phyloP scores from a whole-genome alignment of 2,888 invertebrate genomes.

The Eristalis intricaria region DNA sequence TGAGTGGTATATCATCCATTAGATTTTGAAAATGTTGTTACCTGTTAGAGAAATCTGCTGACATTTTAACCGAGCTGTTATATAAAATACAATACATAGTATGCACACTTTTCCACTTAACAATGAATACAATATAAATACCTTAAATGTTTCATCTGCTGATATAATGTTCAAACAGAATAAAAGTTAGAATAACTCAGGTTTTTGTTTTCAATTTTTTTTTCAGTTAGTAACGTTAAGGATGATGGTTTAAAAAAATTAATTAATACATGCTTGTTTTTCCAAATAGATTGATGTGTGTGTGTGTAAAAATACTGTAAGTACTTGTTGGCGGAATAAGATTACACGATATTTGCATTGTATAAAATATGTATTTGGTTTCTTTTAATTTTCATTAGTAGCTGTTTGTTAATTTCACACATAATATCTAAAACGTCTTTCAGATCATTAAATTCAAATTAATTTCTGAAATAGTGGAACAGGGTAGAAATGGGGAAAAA shows the following conservation, averaged over 20 bases:
- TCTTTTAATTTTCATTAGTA: conserved; percentile 38
- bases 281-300: background rate
- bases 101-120: conserved; percentile 56
- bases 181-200: background rate
- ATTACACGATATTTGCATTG: background rate
- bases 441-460: conserved; percentile 40
- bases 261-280: background rate
- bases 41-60: conserved; percentile 43
- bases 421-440: conserved; percentile 55
- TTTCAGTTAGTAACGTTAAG: background rate
- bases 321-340: background rate
- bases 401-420: conserved; percentile 56
- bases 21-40: conserved; percentile 49
- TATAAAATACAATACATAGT: conserved; percentile 56
- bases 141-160: conserved; percentile 24
- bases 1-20: conserved; percentile 50
- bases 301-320: background rate
- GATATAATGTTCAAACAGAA: conserved; percentile 8
- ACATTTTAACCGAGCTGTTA: conserved; percentile 56
- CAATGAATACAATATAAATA: conserved; percentile 50
- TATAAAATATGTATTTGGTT: conserved; percentile 52
- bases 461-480: background rate
- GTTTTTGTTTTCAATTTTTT: background rate
- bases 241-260: background rate
- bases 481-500: conserved; percentile 45